Percentiles rank a stretch among this genome's conserved stretches.
Evolutionary conservation across 2,113 vertebrate genomes (phyloP).

Genomic region (Falco punctatus): DNA sequence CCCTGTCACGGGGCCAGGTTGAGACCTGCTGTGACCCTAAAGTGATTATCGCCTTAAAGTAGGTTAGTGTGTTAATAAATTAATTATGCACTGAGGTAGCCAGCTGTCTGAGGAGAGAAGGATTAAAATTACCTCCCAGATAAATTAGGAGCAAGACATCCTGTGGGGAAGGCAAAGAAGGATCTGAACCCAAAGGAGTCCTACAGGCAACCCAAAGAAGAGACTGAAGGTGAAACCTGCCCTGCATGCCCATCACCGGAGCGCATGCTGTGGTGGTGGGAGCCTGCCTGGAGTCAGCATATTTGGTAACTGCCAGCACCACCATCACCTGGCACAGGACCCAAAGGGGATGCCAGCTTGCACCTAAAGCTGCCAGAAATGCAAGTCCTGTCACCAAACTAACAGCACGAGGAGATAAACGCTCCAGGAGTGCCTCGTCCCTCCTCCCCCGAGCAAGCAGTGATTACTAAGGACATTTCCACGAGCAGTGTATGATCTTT

Average conservation of each 20-base stretch:
- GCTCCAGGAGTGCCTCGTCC: not conserved
- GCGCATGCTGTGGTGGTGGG: fast-evolving
- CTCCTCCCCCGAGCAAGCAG: conserved; percentile 48
- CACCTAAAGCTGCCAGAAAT: conserved; percentile 5
- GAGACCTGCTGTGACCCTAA: conserved; percentile 32
- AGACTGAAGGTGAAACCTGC: not conserved
- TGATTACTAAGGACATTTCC: conserved; percentile 74
- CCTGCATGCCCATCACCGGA: not conserved
- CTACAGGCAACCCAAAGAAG: not conserved
- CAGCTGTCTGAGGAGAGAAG: conserved; percentile 49
- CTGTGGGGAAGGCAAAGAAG: not conserved
- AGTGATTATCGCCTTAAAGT: conserved; percentile 54
- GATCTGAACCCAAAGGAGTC: not conserved
- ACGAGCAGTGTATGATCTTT: conserved; percentile 62
- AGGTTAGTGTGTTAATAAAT: conserved; percentile 70
- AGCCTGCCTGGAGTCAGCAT: not conserved
- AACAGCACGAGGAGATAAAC: conserved; percentile 26
- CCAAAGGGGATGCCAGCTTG: not conserved
- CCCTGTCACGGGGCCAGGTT: not conserved
- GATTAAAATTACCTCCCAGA: conserved; percentile 56
- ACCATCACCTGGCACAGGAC: fast-evolving
- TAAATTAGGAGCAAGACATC: conserved; percentile 4
- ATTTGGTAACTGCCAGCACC: not conserved
- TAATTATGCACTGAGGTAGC: conserved; percentile 42
- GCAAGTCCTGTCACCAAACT: not conserved